Conservation (phyloP, 2,797 vertebrate genomes). For the Eulemur mongoz region DNA sequence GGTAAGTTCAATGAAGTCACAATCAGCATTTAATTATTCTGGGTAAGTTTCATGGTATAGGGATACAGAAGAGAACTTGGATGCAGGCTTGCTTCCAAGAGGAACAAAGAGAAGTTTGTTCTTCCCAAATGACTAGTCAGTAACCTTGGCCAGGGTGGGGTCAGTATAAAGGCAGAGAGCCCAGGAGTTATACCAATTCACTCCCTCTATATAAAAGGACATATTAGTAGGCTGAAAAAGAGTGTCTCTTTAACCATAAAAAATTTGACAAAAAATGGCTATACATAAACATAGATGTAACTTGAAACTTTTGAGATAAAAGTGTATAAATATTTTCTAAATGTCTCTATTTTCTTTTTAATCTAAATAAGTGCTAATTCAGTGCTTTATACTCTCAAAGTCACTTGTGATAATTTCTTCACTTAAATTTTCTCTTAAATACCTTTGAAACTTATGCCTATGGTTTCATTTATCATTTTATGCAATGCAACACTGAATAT, state of each 20-base stretch:
- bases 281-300: background rate
- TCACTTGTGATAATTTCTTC: background rate
- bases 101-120: background rate
- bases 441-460: background rate
- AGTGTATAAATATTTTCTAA: background rate
- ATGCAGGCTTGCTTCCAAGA: background rate
- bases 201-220: background rate
- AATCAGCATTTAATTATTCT: background rate
- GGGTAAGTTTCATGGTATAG: background rate
- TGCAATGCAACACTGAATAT: background rate
- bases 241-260: background rate
- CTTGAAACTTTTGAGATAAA: background rate
- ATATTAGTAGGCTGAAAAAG: background rate
- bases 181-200: fast-evolving
- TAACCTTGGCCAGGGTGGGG: background rate
- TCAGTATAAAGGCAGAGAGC: background rate
- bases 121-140: background rate
- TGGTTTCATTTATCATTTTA: background rate
- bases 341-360: background rate
- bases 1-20: background rate
- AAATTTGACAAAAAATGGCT: background rate
- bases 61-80: background rate
- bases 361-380: background rate
- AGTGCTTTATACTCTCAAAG: background rate
- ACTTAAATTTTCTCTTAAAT: slow-evolving; percentile 3